These are phyloP conservation scores for Andrena haemorrhoa DNA, from an alignment of 2,888 invertebrate genomes.

Conservation along the genomic window DNA sequence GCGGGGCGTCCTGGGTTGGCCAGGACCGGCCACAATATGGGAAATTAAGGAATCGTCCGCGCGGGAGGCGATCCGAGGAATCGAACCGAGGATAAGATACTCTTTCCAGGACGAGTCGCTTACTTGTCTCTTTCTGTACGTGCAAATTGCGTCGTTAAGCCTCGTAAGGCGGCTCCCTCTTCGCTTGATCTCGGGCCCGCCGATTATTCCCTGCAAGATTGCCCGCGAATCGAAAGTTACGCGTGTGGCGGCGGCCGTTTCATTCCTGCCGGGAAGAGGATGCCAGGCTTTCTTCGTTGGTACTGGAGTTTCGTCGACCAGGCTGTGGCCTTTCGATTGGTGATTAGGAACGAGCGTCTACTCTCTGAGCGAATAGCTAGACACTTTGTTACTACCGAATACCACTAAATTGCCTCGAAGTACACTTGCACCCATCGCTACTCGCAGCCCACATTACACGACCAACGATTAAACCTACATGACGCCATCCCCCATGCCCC, in stretches of 20 bases:
- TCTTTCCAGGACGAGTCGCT: constrained; percentile 30
- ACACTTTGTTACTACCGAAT: not conserved
- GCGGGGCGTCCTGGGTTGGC: constrained; percentile 77
- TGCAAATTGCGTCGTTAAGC: constrained; percentile 67
- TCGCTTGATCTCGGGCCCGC: constrained; percentile 16
- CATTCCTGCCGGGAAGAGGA: not conserved
- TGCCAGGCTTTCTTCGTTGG: not conserved
- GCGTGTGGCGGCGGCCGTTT: constrained; percentile 24
- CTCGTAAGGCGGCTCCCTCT: constrained; percentile 6
- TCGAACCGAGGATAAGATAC: constrained; percentile 17
- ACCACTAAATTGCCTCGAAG: not conserved
- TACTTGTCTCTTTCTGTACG: constrained; percentile 43
- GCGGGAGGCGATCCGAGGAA: constrained; percentile 43
- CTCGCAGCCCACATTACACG: not conserved
- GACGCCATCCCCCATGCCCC: not conserved
- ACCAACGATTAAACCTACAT: constrained; percentile 31
- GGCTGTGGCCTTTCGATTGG: not conserved
- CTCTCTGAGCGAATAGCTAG: not conserved
- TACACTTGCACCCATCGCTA: constrained; percentile 1
- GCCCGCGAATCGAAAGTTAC: constrained; percentile 47
- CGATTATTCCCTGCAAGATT: constrained; percentile 57
- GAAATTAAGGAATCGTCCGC: constrained; percentile 79
- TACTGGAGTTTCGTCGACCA: not conserved
- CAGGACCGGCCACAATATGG: constrained; percentile 76
- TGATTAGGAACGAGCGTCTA: not conserved